These are phyloP conservation scores for Philereme vetulata DNA, from an alignment of 2,888 invertebrate genomes.

Conservation along the genomic window DNA sequence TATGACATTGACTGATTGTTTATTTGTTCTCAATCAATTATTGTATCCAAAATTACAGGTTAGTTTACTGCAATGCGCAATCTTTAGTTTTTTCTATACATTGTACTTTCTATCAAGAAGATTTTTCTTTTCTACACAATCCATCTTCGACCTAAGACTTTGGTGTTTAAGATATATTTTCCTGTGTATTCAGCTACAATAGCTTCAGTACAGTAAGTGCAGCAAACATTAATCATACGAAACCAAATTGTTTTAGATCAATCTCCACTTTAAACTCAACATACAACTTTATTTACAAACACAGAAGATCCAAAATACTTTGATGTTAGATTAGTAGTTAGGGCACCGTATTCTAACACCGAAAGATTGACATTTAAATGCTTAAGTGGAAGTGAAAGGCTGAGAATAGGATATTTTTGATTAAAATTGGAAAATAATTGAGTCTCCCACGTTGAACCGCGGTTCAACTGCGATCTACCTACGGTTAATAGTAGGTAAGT, in stretches of 20 bases:
- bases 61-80: conserved; percentile 60
- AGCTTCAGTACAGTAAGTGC: conserved; percentile 60
- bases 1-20: conserved; percentile 37
- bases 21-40: conserved; percentile 25
- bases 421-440: conserved; percentile 84
- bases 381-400: conserved; percentile 82
- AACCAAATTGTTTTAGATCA: conserved; percentile 76
- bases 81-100: conserved; percentile 70
- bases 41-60: conserved; percentile 41
- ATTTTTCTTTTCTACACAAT: conserved; percentile 45
- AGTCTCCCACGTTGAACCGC: conserved; percentile 78
- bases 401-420: conserved; percentile 80
- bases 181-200: conserved; percentile 36
- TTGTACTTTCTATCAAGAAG: conserved; percentile 56
- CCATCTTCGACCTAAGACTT: conserved; percentile 33
- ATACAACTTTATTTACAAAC: conserved; percentile 40
- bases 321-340: conserved; percentile 43
- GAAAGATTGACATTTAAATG: conserved; percentile 83
- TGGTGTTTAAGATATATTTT: conserved; percentile 8
- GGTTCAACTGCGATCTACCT: conserved; percentile 36
- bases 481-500: conserved; percentile 52
- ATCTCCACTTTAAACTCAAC: conserved; percentile 33
- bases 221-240: conserved; percentile 78
- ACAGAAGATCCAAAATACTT: conserved; percentile 45
- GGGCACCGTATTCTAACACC: conserved; percentile 59